Evolutionary conservation across 2,888 invertebrate species (phyloP).

Genomic region (Corbicula japonica): DNA sequence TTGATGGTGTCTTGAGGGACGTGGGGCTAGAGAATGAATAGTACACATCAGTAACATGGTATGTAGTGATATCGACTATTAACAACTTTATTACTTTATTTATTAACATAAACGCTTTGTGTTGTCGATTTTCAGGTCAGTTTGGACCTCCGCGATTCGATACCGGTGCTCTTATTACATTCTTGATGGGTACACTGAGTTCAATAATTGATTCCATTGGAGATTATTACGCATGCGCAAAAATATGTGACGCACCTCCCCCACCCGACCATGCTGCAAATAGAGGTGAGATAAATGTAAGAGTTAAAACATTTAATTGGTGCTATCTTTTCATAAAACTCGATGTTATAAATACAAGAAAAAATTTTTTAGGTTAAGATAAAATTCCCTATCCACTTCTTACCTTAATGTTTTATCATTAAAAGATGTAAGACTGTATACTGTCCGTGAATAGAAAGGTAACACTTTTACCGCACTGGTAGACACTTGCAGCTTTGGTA

Average conservation of each 20-base stretch:
- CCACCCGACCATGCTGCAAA: conserved; percentile 95
- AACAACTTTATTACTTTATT: no score
- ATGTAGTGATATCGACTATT: background rate
- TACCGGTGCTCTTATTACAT: conserved; percentile 68
- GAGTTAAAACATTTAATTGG: conserved; percentile 44
- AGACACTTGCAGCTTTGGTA: no score
- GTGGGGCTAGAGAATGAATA: no score
- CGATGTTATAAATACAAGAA: background rate
- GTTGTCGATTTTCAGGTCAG: conserved; percentile 62
- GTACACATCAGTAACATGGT: background rate
- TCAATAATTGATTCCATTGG: conserved; percentile 87
- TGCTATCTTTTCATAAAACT: background rate
- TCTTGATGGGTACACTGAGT: conserved; percentile 71
- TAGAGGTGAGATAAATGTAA: conserved; percentile 87
- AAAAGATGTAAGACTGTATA: no score
- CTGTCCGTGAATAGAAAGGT: no score
- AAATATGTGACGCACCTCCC: conserved; percentile 90
- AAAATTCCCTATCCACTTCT: no score
- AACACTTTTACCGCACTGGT: no score
- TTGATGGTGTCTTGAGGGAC: no score
- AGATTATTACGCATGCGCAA: no score
- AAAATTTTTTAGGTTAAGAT: background rate
- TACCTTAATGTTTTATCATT: no score
- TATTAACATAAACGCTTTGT: no score
- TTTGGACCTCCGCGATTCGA: conserved; percentile 70